Conservation (phyloP, 1,140 invertebrate species). For the Dendrolimus kikuchii region DNA sequence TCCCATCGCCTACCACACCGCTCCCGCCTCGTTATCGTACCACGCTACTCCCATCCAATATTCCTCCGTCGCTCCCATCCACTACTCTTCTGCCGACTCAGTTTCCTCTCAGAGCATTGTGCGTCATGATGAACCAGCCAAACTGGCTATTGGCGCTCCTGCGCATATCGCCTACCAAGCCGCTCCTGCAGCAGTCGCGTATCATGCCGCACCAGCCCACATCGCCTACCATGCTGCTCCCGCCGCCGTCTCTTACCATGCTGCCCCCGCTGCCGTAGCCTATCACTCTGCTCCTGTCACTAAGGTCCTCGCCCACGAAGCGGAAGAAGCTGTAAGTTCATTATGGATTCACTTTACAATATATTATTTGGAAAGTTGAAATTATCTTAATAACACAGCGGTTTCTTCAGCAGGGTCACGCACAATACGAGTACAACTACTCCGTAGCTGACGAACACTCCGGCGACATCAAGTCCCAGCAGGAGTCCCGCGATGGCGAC, state of each 20-base stretch:
- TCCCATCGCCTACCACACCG: conserved; percentile 28
- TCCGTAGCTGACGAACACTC: conserved; percentile 67
- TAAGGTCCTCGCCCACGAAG: conserved; percentile 15
- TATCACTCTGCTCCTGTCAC: conserved; percentile 8
- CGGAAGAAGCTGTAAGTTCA: conserved; percentile 28
- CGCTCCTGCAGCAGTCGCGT: conserved; percentile 20
- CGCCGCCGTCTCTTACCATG: conserved; percentile 5
- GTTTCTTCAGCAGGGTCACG: conserved; percentile 38
- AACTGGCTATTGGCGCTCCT: conserved; percentile 24
- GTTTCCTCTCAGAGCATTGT: conserved; percentile 6
- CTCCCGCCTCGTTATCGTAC: conserved; percentile 22
- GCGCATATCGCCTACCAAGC: conserved; percentile 16
- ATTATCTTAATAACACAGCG: not conserved
- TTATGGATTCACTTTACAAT: not conserved
- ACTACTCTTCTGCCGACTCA: conserved; percentile 11
- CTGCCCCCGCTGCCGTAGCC: conserved; percentile 5
- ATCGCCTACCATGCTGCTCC: conserved; percentile 25
- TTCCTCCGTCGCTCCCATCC: conserved; percentile 8
- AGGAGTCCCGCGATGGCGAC: conserved; percentile 70
- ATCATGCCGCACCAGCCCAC: conserved; percentile 22
- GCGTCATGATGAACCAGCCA: conserved; percentile 16
- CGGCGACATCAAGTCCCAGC: conserved; percentile 70
- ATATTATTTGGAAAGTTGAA: not conserved
- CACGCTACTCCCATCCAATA: conserved; percentile 18
- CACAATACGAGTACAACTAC: conserved; percentile 49